Base-by-base conservation (phyloP, 30 jellyfish, hydroid and myxozoan genomes). In the Hydractinia symbiolongicarpus region DNA sequence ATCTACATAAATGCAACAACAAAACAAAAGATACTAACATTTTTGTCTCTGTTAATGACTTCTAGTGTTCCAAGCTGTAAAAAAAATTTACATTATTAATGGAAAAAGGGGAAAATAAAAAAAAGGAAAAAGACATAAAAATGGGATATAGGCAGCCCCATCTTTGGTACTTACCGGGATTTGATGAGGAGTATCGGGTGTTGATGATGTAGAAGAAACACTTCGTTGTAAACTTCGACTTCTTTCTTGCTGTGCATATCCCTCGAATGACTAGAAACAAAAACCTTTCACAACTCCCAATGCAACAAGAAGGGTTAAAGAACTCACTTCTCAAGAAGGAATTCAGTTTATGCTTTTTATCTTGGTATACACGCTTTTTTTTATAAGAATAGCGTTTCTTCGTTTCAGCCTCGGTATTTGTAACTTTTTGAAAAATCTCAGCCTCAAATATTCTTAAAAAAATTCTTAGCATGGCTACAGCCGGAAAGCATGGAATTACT, bases 41-140 rank as follows among this genome's bases (percentile, higher is more conserved):
- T 64, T 64, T 64, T 64, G 52, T 64, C 52, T 64, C 40, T 64
- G 40, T 13, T 64, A 6, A n/a, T n/a, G 17, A 51, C 19, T 64
- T 64, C 74, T n/a, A 64, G 74, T n/a, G 74, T 64, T 7, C 74
- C 74, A 64, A 64, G 40, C 74, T 64, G 69, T 11, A 58, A 58
- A 16, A n/a, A 58, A 58, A 58, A 13, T 11, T 11, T 58, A 58
- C 15, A 58, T 58, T 11, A 58, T 58, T 58, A 64, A 64, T 64
- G 40, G 4, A 64, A 64, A 64, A 13, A 6, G 0, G 16, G 9
- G 0, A 64, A 7, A 64, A n/a, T n/a, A 6, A n/a, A 0, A 13
- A 6, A 64, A n/a, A 64, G 17, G 9, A 2, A 6, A 64, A 7
- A 64, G n/a, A 64, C 9, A 64, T 64, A 64, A 64, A 6, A 64